phyloP scores from a whole-genome alignment of 2,888 invertebrate genomes.

The Tupiocoris notatus region DNA sequence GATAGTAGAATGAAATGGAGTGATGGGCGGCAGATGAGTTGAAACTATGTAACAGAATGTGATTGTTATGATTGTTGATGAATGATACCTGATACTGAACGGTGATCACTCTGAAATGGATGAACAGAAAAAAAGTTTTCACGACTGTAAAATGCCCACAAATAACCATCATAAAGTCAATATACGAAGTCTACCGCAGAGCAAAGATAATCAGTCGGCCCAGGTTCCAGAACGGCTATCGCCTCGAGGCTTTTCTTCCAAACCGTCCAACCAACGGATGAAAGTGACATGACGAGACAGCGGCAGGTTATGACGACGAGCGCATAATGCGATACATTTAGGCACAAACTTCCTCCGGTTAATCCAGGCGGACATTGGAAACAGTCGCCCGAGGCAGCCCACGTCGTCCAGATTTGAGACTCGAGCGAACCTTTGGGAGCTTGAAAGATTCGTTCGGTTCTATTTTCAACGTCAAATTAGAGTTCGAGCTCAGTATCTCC shows the following conservation, averaged over 20 bases:
- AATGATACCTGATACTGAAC: too few relatives aligned
- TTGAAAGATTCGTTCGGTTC: not conserved
- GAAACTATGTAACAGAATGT: too few relatives aligned
- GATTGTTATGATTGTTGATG: too few relatives aligned
- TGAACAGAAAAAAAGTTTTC: too few relatives aligned
- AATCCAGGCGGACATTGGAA: slow-evolving; percentile 20
- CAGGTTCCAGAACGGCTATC: not conserved
- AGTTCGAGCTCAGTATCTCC: not conserved
- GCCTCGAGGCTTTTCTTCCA: not conserved
- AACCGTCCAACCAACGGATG: not conserved
- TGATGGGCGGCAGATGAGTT: too few relatives aligned
- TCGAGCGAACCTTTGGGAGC: not conserved
- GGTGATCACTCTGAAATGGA: too few relatives aligned
- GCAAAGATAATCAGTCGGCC: not conserved
- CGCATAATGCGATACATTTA: too few relatives aligned
- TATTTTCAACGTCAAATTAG: slow-evolving; percentile 36
- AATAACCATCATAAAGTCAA: too few relatives aligned
- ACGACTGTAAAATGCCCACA: too few relatives aligned
- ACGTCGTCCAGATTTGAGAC: not conserved
- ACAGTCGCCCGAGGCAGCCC: not conserved
- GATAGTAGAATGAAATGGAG: too few relatives aligned
- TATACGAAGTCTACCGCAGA: too few relatives aligned
- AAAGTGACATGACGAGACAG: not conserved
- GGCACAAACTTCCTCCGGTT: not conserved
- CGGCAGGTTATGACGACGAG: not conserved